These are phyloP conservation scores for Nannobrachium achirus DNA, from an alignment of 2,113 vertebrate genomes.

Conservation along the genomic window DNA sequence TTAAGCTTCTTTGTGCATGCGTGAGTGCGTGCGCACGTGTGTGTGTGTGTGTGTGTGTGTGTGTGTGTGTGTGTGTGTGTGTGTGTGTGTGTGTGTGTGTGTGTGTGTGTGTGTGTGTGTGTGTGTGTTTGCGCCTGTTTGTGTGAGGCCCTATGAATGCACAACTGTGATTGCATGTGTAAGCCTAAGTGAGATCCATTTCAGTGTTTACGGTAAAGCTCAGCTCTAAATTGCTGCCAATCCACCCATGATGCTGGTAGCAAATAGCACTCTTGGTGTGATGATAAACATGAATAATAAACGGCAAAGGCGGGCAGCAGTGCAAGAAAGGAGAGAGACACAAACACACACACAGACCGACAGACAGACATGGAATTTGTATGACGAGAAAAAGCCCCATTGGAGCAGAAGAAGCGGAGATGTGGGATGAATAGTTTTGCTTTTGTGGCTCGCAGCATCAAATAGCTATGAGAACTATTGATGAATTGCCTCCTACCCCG, in stretches of 20 bases:
- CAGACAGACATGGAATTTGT: constrained; percentile 25
- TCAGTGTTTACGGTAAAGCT: constrained; percentile 67
- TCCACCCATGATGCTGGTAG: constrained; percentile 66
- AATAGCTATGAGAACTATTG: constrained; percentile 39
- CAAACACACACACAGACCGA: constrained; percentile 20
- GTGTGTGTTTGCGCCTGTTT: neutral
- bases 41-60: constrained; percentile 18
- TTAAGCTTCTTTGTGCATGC: neutral
- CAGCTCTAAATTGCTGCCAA: constrained; percentile 65
- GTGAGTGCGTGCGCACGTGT: constrained; percentile 20
- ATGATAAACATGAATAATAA: constrained; percentile 76
- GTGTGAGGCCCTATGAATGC: neutral
- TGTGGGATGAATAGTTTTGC: constrained; percentile 25
- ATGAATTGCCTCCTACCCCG: constrained; percentile 36
- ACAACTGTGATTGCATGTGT: constrained; percentile 44
- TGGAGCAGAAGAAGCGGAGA: constrained; percentile 44
- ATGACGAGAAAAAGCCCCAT: constrained; percentile 30
- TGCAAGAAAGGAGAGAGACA: constrained; percentile 26
- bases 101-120: constrained; percentile 22
- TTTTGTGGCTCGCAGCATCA: constrained; percentile 41
- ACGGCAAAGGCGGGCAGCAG: constrained; percentile 43
- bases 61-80: constrained; percentile 46
- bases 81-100: constrained; percentile 17
- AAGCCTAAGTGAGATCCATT: constrained; percentile 68
- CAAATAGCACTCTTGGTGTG: constrained; percentile 69